Evolutionary conservation across 2,797 vertebrate species (phyloP), one percentile per base, ranked within the genome.

Genomic region (Chelmon rostratus): DNA sequence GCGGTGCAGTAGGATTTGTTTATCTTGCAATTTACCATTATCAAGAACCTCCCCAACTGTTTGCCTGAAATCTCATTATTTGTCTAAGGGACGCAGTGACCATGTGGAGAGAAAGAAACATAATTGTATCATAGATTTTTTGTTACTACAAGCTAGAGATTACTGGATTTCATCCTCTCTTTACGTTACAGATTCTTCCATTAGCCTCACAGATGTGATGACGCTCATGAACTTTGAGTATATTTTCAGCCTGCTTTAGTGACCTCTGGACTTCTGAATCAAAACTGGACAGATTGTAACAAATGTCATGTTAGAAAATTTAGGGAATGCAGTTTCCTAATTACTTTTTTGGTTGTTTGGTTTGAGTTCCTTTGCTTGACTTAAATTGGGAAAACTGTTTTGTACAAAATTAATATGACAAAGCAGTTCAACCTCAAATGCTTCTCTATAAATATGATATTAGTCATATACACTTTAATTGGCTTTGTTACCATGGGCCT

Each of bases 21-120:
- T 73, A 80, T 88, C 59, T 78, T 40, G 0, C 28, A 73, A 11
- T 33, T 52, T 18, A 49, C 42, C n/a, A 21, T 21, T 15, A 23
- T 23, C 47, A 21, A 47, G 21, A 35, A 10, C 65, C 21, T 62
- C 37, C 10, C 13, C 19, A 73, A 35, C 21, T 44, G 52, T 53
- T 40, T 47, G 46, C 19, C 6, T 52, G 21, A 57, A 15, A 49
- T 35, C 2, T 42, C 28, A n/a, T 42, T 53, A 8, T 68, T n/a
- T 57, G 49, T 54, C 47, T 2, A 12, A 12, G 15, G 5, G n/a
- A 42, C 37, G 4, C 10, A 37, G 8, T 58, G 40, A 64, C 42
- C 37, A 42, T 35, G 8, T 61, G 28, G 38, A 15, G n/a, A 42
- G 19, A 71, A 46, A 38, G 0, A 57, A 50, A 38, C 18, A 11